phyloP scores from a whole-genome alignment of 2,797 vertebrate species.

The Apodemus agrarius region DNA sequence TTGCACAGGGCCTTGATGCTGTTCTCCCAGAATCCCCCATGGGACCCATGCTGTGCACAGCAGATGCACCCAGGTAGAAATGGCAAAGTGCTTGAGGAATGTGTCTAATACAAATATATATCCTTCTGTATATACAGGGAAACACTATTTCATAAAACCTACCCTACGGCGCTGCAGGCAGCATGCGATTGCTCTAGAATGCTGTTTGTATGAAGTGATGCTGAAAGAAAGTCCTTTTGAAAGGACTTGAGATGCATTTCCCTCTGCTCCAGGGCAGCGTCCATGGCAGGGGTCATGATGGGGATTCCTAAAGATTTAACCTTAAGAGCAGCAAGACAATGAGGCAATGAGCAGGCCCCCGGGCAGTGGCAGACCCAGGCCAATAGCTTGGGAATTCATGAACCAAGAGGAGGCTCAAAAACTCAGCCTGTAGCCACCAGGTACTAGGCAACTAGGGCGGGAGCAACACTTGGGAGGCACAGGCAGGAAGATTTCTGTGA shows the following conservation, averaged over 20 bases:
- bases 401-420: neutral
- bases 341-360: neutral
- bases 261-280: neutral
- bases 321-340: neutral
- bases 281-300: neutral
- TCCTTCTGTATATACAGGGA: neutral
- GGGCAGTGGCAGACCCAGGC: neutral
- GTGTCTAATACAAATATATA: neutral
- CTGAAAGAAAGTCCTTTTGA: neutral
- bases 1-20: too few species aligned
- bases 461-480: neutral
- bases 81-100: neutral
- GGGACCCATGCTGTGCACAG: neutral
- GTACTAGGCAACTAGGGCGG: neutral
- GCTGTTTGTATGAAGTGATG: neutral
- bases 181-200: neutral
- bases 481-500: neutral
- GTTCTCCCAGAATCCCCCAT: neutral
- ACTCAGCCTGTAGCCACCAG: too few species aligned
- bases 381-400: neutral
- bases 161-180: neutral
- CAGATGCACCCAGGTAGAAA: neutral
- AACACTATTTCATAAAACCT: neutral
- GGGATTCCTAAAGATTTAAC: neutral
- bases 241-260: neutral